Base-by-base conservation (phyloP, 2,888 invertebrate genomes). In the Pristionchus mayeri region DNA sequence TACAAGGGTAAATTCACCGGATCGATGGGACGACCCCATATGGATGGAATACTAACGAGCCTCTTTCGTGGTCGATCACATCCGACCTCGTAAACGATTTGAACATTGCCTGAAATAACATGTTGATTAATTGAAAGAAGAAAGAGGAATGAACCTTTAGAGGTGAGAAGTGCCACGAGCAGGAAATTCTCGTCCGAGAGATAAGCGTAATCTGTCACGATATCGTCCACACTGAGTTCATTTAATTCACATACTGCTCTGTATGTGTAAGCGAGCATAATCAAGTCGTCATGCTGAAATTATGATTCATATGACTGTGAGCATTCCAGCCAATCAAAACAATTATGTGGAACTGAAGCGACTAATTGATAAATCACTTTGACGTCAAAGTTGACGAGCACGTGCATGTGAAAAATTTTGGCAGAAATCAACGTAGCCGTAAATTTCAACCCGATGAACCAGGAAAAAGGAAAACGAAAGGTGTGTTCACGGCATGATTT, bases 151-250 rank as follows among this genome's bases (percentile, higher is more conserved):
- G 34, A n/a, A 90, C 91, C 91, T 82, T 89, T 89, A 1, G 90
- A 89, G 40, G 90, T 88, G 24, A 91, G 87, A 1, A 90, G 85
- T 18, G 90, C 83, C 34, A 91, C 87, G 18, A 91, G 87, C 4
- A 91, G 84, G 78, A 91, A 91, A 52, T 89, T 88, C 21, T 91
- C 90, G 52, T 91, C 90, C 16, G 85, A 86, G 83, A 89, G 85
- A 27, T 86, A 89, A 24, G 88, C 87, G 67, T 88, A 88, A 85
- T 88, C 88, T 44, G 88, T 88, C 27, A 89, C 87, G 21, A 87
- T 86, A 63, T 89, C 88, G 84, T 89, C 89, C 16, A 88, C 80
- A 24, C 84, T 79, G 16, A 88, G 83, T 60, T 88, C 88, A 75
- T 89, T 88, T 34, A 88, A 83, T 81, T 89, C 88, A 37, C 54